Percentiles rank a stretch among this genome's conserved stretches.
Conservation (phyloP, 2,888 invertebrate species). For the Anorthoa munda region DNA sequence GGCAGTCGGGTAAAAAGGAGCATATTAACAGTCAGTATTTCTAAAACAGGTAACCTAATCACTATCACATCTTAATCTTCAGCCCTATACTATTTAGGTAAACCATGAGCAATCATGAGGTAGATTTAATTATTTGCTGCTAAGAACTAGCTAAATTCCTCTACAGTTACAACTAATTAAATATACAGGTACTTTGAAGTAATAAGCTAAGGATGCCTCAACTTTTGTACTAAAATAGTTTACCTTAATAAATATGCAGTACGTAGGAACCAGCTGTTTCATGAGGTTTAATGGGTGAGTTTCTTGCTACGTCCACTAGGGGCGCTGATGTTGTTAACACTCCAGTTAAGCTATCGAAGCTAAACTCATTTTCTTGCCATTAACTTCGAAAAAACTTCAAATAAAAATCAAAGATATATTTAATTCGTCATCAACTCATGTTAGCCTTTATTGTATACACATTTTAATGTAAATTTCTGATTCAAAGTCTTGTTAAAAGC, state of each 20-base stretch:
- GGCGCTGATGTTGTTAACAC: not conserved
- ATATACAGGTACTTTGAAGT: conserved; percentile 15
- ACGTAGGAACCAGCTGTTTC: not conserved
- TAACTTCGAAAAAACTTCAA: too few relatives aligned
- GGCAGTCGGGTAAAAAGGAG: too few relatives aligned
- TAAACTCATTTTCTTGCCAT: too few relatives aligned
- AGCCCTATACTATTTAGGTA: conserved; percentile 24
- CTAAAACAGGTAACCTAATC: too few relatives aligned
- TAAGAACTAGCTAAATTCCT: conserved; percentile 31
- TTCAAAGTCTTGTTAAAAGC: too few relatives aligned
- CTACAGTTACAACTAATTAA: conserved; percentile 18
- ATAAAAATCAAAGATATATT: too few relatives aligned
- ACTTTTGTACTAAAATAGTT: not conserved
- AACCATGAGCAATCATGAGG: conserved; percentile 20
- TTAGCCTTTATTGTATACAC: too few relatives aligned
- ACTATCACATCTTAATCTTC: too few relatives aligned
- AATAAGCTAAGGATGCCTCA: not conserved
- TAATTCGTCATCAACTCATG: too few relatives aligned
- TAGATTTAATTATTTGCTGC: conserved; percentile 48
- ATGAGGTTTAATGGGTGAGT: not conserved
- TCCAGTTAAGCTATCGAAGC: not conserved
- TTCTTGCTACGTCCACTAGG: not conserved
- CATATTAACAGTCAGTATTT: too few relatives aligned
- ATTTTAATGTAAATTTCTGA: too few relatives aligned
- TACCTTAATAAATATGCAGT: not conserved